Evolutionary conservation across 2,113 vertebrate genomes (phyloP).

Genomic region (Oxygymnocypris stewartii): DNA sequence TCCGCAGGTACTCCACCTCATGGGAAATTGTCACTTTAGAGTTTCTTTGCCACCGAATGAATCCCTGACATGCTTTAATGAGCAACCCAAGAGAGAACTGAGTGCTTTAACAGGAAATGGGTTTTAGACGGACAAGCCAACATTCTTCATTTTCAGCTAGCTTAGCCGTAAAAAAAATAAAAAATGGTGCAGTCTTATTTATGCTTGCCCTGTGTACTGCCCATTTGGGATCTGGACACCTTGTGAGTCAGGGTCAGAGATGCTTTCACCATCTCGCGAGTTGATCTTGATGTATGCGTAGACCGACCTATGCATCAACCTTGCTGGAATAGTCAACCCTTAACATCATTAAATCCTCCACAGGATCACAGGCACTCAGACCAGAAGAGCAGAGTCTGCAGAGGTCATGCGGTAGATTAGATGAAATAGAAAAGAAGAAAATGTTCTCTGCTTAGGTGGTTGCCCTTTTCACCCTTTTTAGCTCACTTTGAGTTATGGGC

Average conservation of each 20-base stretch:
- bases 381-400: neutral
- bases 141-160: neutral
- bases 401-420: neutral
- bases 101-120: slow-evolving; percentile 26
- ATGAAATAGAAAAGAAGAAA: slow-evolving; percentile 31
- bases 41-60: slow-evolving; percentile 38
- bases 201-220: neutral
- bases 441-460: neutral
- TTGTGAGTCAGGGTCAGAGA: slow-evolving; percentile 4
- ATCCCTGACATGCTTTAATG: slow-evolving; percentile 52
- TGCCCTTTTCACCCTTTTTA: slow-evolving; percentile 28
- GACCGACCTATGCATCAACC: neutral
- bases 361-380: neutral
- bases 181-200: neutral
- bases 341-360: slow-evolving; percentile 30
- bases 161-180: too few species aligned
- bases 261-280: slow-evolving; percentile 1
- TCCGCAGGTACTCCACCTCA: slow-evolving; percentile 21
- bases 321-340: slow-evolving; percentile 14
- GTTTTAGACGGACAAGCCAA: neutral
- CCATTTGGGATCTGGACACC: neutral
- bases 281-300: slow-evolving; percentile 1
- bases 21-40: slow-evolving; percentile 43
- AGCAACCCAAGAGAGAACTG: slow-evolving; percentile 41
- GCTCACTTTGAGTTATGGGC: neutral